phyloP scores from a whole-genome alignment of 2,113 vertebrate genomes.

The Pseudonaja textilis region DNA sequence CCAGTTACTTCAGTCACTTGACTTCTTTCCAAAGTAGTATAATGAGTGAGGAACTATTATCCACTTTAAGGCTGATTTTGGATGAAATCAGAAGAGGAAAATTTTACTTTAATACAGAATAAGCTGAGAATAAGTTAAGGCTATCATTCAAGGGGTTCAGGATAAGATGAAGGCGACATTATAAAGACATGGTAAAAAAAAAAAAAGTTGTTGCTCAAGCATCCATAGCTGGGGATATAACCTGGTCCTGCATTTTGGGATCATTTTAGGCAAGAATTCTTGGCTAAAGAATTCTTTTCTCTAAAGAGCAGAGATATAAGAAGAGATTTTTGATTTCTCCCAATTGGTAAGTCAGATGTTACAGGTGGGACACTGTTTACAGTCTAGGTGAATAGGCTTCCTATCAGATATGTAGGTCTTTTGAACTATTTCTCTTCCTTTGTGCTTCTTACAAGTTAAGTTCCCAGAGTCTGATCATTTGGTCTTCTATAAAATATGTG shows the following conservation, averaged over 20 bases:
- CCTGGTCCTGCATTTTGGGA: neutral
- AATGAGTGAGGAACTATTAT: neutral
- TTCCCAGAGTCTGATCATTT: neutral
- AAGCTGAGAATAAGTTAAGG: neutral
- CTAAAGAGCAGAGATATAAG: neutral
- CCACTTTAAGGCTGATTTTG: neutral
- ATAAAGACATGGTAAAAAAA: neutral
- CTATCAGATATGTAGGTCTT: neutral
- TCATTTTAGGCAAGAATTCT: neutral
- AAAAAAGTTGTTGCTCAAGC: neutral
- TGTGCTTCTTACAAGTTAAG: neutral
- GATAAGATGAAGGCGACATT: neutral
- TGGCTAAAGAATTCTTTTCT: neutral
- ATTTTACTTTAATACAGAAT: neutral
- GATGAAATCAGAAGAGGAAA: neutral
- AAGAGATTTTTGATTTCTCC: neutral
- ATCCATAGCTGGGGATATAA: neutral
- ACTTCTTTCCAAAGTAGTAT: neutral
- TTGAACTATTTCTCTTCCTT: neutral
- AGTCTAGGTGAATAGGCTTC: neutral
- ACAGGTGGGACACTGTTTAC: neutral
- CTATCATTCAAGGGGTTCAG: neutral
- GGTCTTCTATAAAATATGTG: neutral
- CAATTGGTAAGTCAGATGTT: no score
- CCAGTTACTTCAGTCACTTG: neutral